Evolutionary conservation across 1,140 invertebrate species (phyloP).

Genomic region (Aphaenogaster floridana): DNA sequence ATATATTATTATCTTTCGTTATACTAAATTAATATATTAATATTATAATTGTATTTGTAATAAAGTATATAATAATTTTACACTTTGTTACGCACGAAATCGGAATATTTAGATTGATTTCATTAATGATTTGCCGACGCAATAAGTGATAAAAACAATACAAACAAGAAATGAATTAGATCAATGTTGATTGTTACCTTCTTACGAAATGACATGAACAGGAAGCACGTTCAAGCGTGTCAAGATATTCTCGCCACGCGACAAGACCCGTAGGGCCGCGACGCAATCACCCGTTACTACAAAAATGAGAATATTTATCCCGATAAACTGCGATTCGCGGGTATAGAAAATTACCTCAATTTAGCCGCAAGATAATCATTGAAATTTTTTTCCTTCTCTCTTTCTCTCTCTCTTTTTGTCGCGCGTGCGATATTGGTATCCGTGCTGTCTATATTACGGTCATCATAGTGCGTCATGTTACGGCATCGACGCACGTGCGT

Average conservation of each 20-base stretch:
- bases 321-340: conserved; percentile 25
- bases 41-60: neutral
- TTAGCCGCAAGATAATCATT: conserved; percentile 61
- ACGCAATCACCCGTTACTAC: conserved; percentile 10
- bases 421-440: conserved; percentile 56
- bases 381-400: conserved; percentile 10
- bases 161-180: conserved; percentile 29
- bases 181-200: conserved; percentile 37
- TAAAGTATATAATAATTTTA: neutral
- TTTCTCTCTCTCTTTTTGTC: neutral
- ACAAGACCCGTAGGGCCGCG: neutral
- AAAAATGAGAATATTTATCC: conserved; percentile 39
- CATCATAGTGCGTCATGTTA: conserved; percentile 59
- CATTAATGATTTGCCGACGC: neutral
- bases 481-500: conserved; percentile 76
- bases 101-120: neutral
- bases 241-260: conserved; percentile 3
- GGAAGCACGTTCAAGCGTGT: conserved; percentile 17
- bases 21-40: neutral
- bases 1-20: neutral
- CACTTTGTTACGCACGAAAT: neutral
- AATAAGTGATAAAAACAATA: neutral
- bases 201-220: conserved; percentile 27
- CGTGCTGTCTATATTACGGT: conserved; percentile 67
- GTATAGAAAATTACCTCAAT: conserved; percentile 66